These are phyloP conservation scores for Drosophila conformis DNA, from an alignment of 2,888 invertebrate species.

Conservation along the genomic window DNA sequence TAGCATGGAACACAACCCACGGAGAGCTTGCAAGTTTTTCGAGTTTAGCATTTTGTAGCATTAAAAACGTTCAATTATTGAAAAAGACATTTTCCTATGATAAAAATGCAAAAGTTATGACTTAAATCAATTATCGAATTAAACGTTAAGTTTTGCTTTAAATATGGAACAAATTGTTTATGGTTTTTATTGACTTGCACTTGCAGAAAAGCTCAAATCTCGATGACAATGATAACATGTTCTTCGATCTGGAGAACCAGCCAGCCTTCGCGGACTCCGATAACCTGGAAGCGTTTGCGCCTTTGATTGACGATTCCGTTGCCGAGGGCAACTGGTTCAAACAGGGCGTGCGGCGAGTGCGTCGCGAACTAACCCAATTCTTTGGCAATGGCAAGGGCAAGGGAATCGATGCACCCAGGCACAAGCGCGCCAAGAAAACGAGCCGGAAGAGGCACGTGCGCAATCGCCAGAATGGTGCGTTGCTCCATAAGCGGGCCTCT, in stretches of 20 bases:
- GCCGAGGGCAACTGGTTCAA: conserved; percentile 74
- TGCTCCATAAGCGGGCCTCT: conserved; percentile 52
- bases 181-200: not conserved
- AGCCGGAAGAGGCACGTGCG: not conserved
- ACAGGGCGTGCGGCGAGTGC: conserved; percentile 79
- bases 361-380: conserved; percentile 78
- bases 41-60: too few species aligned
- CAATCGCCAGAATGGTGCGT: conserved; percentile 25
- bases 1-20: conserved; percentile 35
- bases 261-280: conserved; percentile 46
- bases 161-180: not conserved
- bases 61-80: not conserved
- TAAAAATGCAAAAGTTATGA: not conserved
- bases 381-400: conserved; percentile 62
- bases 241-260: conserved; percentile 75
- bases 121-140: not conserved
- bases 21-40: conserved; percentile 2
- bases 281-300: conserved; percentile 23
- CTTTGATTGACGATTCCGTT: conserved; percentile 41
- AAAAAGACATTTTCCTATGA: not conserved
- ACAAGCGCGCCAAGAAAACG: conserved; percentile 29
- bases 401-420: conserved; percentile 15
- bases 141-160: not conserved
- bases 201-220: conserved; percentile 67
- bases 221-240: conserved; percentile 61